A percentile compares a stretch with the other conserved stretches of the same genome.
Conservation (phyloP, 2,888 invertebrate genomes). For the Ceramica pisi region DNA sequence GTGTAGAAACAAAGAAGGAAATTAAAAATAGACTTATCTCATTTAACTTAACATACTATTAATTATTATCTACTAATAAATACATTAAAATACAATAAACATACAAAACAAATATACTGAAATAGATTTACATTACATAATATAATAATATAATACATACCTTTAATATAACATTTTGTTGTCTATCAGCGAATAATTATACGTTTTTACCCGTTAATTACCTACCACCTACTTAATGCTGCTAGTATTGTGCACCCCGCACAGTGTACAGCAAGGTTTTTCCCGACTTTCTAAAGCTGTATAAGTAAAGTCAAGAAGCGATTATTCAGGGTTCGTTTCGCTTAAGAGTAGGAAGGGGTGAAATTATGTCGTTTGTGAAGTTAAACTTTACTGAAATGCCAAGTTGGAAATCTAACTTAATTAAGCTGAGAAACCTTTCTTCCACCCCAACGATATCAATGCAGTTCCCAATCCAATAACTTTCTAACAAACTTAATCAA, state of each 20-base stretch:
- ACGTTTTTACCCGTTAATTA: not conserved
- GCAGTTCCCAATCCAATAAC: conserved; percentile 11
- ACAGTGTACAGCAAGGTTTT: not conserved
- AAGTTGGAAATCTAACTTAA: conserved; percentile 14
- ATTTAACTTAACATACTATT: too few relatives aligned
- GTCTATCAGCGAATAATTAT: too few relatives aligned
- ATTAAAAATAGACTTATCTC: too few relatives aligned
- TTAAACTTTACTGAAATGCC: conserved; percentile 6
- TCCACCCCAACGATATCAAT: conserved; percentile 2
- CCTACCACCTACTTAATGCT: not conserved
- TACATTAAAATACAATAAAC: too few relatives aligned
- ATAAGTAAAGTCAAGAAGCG: conserved; percentile 14
- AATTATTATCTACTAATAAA: too few relatives aligned
- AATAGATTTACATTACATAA: too few relatives aligned
- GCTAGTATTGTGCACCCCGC: too few relatives aligned
- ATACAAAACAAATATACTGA: too few relatives aligned
- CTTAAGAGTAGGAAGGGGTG: conserved; percentile 21
- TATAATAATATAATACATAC: too few relatives aligned
- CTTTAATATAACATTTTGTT: too few relatives aligned
- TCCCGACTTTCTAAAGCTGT: conserved; percentile 22
- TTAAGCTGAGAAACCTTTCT: conserved; percentile 6
- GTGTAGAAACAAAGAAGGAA: too few relatives aligned
- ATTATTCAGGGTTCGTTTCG: conserved; percentile 37
- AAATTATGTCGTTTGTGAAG: conserved; percentile 16
- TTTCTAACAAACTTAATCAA: conserved; percentile 40